A percentile compares a stretch with the other conserved stretches of the same genome.
Conservation (phyloP, 1,140 invertebrate genomes). For the Galleria mellonella region DNA sequence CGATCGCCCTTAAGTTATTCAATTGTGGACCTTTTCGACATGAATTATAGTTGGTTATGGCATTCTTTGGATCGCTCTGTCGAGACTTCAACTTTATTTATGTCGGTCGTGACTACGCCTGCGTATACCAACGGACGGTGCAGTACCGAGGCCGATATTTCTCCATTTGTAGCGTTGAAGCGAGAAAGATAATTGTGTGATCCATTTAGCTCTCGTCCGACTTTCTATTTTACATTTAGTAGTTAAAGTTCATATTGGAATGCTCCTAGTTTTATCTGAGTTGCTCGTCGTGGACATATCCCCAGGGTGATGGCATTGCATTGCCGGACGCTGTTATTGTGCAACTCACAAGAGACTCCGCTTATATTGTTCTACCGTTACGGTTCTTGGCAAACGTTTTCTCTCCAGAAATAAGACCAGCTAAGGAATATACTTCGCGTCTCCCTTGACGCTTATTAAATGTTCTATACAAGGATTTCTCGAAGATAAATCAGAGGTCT, state of each 20-base stretch:
- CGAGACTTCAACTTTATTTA: conserved; percentile 58
- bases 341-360: conserved; percentile 13
- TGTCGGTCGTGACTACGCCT: conserved; percentile 56
- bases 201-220: conserved; percentile 2
- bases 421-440: neutral
- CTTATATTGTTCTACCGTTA: conserved; percentile 10
- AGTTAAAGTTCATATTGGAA: conserved; percentile 11
- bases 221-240: conserved; percentile 10
- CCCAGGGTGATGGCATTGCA: conserved; percentile 22
- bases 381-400: conserved; percentile 8
- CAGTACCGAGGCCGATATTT: conserved; percentile 25
- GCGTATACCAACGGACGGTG: conserved; percentile 17
- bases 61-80: conserved; percentile 16
- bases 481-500: conserved; percentile 2
- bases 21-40: conserved; percentile 18
- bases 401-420: conserved; percentile 8
- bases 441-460: neutral
- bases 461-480: neutral
- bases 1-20: conserved; percentile 6
- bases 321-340: conserved; percentile 17
- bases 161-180: conserved; percentile 45
- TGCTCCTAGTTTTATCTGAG: conserved; percentile 6
- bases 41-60: conserved; percentile 19
- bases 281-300: conserved; percentile 17
- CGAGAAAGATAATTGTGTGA: conserved; percentile 35